Percentiles rank a stretch among this genome's conserved stretches.
Evolutionary conservation across 2,113 vertebrate species (phyloP).

Genomic region (Mola mola): DNA sequence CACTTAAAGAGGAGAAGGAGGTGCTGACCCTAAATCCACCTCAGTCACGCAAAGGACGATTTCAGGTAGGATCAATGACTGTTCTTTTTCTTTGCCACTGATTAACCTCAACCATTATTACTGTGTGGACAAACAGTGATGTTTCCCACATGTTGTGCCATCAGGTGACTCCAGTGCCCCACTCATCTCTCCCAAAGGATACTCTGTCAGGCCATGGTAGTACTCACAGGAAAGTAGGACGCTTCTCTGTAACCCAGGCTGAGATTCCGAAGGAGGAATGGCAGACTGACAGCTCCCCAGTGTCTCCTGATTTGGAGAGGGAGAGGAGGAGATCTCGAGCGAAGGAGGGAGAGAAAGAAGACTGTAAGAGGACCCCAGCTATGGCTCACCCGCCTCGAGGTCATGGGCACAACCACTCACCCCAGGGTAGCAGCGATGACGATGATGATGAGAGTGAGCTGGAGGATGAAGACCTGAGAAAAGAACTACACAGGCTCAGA

Average conservation of each 20-base stretch:
- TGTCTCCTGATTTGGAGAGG: constrained; percentile 72
- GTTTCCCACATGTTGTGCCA: constrained; percentile 2
- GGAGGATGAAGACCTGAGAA: constrained; percentile 88
- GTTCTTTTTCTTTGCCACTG: background rate
- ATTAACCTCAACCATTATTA: background rate
- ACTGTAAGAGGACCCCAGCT: constrained; percentile 68
- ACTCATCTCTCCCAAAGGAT: constrained; percentile 59
- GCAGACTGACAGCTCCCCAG: constrained; percentile 75
- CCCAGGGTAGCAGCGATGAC: constrained; percentile 85
- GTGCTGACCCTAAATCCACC: constrained; percentile 41
- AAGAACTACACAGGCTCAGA: constrained; percentile 87
- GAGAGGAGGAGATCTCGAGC: constrained; percentile 73
- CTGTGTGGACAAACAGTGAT: background rate
- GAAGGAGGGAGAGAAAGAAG: constrained; percentile 74
- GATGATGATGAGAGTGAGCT: constrained; percentile 88
- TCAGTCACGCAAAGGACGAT: constrained; percentile 73
- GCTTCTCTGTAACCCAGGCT: constrained; percentile 80
- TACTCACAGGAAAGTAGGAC: constrained; percentile 79
- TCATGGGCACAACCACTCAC: constrained; percentile 83
- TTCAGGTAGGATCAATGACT: constrained; percentile 66
- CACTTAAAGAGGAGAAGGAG: constrained; percentile 63
- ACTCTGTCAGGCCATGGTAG: constrained; percentile 40
- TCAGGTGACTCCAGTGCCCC: constrained; percentile 86
- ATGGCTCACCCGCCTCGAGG: constrained; percentile 51
- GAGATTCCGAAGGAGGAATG: constrained; percentile 68